Base-by-base conservation (phyloP, 2,113 vertebrate genomes). In the Mus spicilegus region DNA sequence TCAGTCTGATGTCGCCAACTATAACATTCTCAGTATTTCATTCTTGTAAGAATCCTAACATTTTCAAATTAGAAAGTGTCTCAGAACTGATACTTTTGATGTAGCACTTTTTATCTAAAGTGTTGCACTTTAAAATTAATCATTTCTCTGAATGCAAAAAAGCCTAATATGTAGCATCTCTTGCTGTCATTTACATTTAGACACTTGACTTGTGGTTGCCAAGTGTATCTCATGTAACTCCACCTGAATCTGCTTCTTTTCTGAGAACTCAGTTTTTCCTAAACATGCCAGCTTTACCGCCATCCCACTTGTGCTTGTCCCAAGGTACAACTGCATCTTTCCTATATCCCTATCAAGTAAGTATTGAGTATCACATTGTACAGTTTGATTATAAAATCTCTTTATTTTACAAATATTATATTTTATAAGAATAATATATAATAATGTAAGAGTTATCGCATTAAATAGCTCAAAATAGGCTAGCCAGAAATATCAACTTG, bases 111-210 rank as follows among this genome's bases (percentile, higher is more conserved):
- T 82, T 39, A 73, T 78, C 36, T 36, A 91, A 24, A 49, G 78
- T 51, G 30, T 19, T 93, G 39, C 54, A 84, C 77, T 94, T 95
- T 95, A 39, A 94, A 94, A 94, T 80, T 46, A 95, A n/a, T 85
- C 26, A 39, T 90, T 61, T 81, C 14, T 81, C 70, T 88, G 33
- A 91, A 58, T 87, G 75, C 51, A 51, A 51, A 77, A 69, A 85
- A 61, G 6, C 81, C 7, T 85, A 85, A 51, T 46, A 49, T 46
- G n/a, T 24, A 39, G 61, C 26, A 46, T 90, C 92, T 69, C 22
- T 84, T 69, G 13, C 63, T 88, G 14, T 26, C 65, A 56, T 86
- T 82, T 89, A 26, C 56, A 49, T 89, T 82, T 86, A 14, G 8
- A 85, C 39, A 36, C 28, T 87, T 61, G 72, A 42, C 63, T 58